A percentile compares a stretch with the other conserved stretches of the same genome.
Evolutionary conservation across 2,113 vertebrate genomes (phyloP).

Genomic region (Rhagologus leucostigma): DNA sequence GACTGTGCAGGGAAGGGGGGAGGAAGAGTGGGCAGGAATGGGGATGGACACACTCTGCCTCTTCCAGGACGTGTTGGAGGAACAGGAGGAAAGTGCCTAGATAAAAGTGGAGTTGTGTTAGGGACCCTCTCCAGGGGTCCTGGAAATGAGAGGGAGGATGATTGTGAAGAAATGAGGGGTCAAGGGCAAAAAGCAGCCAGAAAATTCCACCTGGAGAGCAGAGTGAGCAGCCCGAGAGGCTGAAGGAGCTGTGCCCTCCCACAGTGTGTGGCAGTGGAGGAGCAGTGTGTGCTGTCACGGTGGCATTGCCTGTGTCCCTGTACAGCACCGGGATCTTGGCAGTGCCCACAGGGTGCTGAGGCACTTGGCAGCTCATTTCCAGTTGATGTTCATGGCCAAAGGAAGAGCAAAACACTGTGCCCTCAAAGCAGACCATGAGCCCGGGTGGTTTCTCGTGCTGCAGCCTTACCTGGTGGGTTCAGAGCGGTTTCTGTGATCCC

Average conservation of each 20-base stretch:
- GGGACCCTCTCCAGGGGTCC: background rate
- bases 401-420: background rate
- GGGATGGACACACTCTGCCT: background rate
- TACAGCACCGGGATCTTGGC: background rate
- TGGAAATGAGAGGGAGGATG: background rate
- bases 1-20: background rate
- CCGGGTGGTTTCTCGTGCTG: rapidly evolving
- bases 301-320: background rate
- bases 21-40: background rate
- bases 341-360: background rate
- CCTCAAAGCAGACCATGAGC: background rate
- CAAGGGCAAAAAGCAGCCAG: background rate
- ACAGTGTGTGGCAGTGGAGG: background rate
- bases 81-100: background rate
- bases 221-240: background rate
- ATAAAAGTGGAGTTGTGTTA: background rate
- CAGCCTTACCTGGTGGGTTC: background rate
- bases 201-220: background rate
- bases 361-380: background rate
- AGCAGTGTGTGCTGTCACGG: background rate
- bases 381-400: background rate
- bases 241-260: rapidly evolving
- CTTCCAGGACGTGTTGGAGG: background rate
- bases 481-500: background rate
- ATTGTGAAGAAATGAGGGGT: background rate